Base-by-base conservation (phyloP, 1,140 invertebrate species). In the Gonatopus flavifemur region DNA sequence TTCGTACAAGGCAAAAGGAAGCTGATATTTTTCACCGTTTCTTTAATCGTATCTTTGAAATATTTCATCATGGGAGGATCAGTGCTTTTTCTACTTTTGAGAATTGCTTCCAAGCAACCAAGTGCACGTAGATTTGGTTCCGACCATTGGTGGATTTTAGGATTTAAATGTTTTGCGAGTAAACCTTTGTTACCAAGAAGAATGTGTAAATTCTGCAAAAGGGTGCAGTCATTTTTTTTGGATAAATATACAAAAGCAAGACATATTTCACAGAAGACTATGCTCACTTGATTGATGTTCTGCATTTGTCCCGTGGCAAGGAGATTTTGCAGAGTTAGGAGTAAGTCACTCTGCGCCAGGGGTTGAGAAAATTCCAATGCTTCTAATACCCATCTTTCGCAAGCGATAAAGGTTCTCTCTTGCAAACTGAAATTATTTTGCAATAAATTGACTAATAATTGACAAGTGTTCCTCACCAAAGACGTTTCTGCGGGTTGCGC, bases 391-490 rank as follows among this genome's bases (percentile, higher is more conserved):
- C 79, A 82, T 41, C 67, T 55, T 36, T 73, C 59, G 18, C 62
- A 67, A 39, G 62, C 31, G 1, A 49, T 57, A 40, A 76, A 67
- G 25, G 72, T 78, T 10, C 59, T 60, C 12, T 70, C 70, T 44
- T 76, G 56, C 1, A 81, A 41, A 16, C 44, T 38, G 3, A 74
- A 39, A 40, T 71, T 61, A 46, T 65, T 62, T 54, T 66, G 70
- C 7, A 76, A 57, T 37, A 81, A 36, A 64, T 71, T 74, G 6
- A 45, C 49, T 49, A 81, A 52, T 55, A 81, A 69, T 57, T 74
- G 67, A 42, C 72, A 78, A 51, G 62, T 67, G 57, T 74, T 76
- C 55, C 67, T 66, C 5, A 80, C 67, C 39, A 81, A 53, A 43
- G 55, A 47, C 13, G 57, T 57, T 55, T 82, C 78, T 25, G 54